These are phyloP conservation scores for Torymus texanus DNA, from an alignment of 2,888 invertebrate species.

Conservation along the genomic window DNA sequence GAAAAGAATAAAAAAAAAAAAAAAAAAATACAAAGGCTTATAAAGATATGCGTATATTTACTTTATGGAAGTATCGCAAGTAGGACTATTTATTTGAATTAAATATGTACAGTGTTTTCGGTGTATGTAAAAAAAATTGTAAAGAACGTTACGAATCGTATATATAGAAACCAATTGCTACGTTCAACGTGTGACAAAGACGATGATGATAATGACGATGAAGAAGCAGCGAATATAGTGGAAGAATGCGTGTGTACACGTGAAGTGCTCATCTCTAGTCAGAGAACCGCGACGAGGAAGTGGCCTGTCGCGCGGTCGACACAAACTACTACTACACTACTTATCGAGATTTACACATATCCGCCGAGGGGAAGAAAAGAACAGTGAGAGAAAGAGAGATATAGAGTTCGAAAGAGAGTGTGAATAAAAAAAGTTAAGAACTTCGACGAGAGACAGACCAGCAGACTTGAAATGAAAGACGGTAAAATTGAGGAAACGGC, in stretches of 20 bases:
- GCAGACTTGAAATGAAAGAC: too few species aligned
- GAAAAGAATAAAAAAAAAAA: too few species aligned
- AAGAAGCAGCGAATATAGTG: not conserved
- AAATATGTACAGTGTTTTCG: conserved; percentile 10
- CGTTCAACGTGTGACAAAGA: not conserved
- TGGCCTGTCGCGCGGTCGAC: conserved; percentile 29
- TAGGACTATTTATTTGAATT: conserved; percentile 11
- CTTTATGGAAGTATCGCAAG: not conserved
- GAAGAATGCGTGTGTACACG: conserved; percentile 21
- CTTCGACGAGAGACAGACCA: too few species aligned
- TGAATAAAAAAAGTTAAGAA: too few species aligned
- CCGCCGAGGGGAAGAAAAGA: not conserved
- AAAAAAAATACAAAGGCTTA: too few species aligned
- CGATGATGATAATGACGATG: not conserved
- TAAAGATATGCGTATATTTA: too few species aligned
- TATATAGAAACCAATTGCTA: too few species aligned
- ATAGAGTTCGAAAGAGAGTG: not conserved
- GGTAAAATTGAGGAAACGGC: too few species aligned
- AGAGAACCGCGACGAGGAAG: conserved; percentile 43
- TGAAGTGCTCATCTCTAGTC: conserved; percentile 51
- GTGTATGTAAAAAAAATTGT: not conserved
- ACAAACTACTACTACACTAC: conserved; percentile 26
- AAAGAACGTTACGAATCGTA: not conserved
- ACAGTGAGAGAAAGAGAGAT: not conserved
- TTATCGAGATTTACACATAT: conserved; percentile 50